Conservation (phyloP, 2,888 invertebrate genomes). For the Drosophila diplacantha region DNA sequence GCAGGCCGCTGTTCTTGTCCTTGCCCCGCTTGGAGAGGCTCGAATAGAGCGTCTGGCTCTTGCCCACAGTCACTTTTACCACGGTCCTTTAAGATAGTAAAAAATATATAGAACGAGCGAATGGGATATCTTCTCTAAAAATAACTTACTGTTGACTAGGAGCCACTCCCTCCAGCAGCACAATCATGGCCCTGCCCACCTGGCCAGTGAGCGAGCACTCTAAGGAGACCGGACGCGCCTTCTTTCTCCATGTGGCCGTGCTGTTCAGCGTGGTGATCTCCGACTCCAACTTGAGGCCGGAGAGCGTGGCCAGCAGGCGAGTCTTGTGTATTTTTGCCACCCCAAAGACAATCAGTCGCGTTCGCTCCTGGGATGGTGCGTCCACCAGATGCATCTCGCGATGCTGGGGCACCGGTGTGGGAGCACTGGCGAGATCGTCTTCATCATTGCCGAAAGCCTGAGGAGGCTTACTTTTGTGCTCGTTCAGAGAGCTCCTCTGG, state of each 20-base stretch:
- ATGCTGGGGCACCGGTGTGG: slow-evolving; percentile 75
- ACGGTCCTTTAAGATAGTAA: slow-evolving; percentile 83
- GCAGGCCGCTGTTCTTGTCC: slow-evolving; percentile 88
- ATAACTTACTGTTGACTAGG: slow-evolving; percentile 89
- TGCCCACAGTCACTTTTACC: slow-evolving; percentile 93
- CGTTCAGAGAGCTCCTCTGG: slow-evolving; percentile 71
- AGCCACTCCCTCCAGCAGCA: slow-evolving; percentile 91
- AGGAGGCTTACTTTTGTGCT: slow-evolving; percentile 79
- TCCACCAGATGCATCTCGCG: slow-evolving; percentile 70
- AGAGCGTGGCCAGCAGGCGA: slow-evolving; percentile 90
- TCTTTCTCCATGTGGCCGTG: slow-evolving; percentile 94
- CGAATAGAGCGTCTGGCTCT: slow-evolving; percentile 94
- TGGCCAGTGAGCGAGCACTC: slow-evolving; percentile 92
- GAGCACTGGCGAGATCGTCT: slow-evolving; percentile 79
- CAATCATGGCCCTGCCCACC: slow-evolving; percentile 94
- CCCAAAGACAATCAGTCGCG: slow-evolving; percentile 90
- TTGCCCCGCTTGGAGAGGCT: slow-evolving; percentile 86
- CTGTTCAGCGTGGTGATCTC: slow-evolving; percentile 94
- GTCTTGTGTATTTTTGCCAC: slow-evolving; percentile 92
- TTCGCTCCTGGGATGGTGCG: slow-evolving; percentile 81
- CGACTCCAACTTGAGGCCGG: slow-evolving; percentile 95
- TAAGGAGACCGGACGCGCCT: slow-evolving; percentile 83
- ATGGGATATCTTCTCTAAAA: not conserved
- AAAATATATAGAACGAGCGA: not conserved
- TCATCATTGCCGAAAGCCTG: slow-evolving; percentile 59